Percentiles rank a stretch among this genome's conserved stretches.
Conservation (phyloP, 2,113 vertebrate species). For the Pollimyrus isidori region DNA sequence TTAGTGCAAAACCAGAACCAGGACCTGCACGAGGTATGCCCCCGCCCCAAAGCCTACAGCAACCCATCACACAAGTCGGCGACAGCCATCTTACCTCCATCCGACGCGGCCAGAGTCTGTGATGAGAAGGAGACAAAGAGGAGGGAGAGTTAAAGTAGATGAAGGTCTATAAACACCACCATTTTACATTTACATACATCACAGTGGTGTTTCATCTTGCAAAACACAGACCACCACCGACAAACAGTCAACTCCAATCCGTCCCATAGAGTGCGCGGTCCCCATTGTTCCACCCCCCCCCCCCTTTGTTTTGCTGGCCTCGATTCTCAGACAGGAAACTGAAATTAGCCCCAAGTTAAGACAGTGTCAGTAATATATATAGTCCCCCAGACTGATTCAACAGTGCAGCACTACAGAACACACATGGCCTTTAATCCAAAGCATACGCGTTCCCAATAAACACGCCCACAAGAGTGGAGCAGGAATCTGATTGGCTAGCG, state of each 20-base stretch:
- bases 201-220: neutral
- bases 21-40: neutral
- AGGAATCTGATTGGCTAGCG: neutral
- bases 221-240: neutral
- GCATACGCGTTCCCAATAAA: neutral
- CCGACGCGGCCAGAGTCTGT: constrained; percentile 69
- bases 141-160: constrained; percentile 6
- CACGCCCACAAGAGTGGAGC: neutral
- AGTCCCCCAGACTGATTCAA: neutral
- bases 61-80: neutral
- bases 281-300: too few relatives aligned
- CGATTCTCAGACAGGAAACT: neutral
- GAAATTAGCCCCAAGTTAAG: neutral
- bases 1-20: neutral
- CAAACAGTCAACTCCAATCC: neutral
- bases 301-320: neutral
- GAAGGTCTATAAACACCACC: neutral
- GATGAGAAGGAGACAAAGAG: constrained; percentile 25
- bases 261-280: neutral
- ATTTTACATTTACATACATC: neutral
- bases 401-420: neutral
- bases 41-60: neutral
- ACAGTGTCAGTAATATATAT: neutral
- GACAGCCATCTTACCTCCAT: constrained; percentile 63
- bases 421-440: neutral